Evolutionary conservation across 2,888 invertebrate genomes (phyloP), one percentile per base, ranked within the genome.

Genomic region (Cartodere bifasciata): DNA sequence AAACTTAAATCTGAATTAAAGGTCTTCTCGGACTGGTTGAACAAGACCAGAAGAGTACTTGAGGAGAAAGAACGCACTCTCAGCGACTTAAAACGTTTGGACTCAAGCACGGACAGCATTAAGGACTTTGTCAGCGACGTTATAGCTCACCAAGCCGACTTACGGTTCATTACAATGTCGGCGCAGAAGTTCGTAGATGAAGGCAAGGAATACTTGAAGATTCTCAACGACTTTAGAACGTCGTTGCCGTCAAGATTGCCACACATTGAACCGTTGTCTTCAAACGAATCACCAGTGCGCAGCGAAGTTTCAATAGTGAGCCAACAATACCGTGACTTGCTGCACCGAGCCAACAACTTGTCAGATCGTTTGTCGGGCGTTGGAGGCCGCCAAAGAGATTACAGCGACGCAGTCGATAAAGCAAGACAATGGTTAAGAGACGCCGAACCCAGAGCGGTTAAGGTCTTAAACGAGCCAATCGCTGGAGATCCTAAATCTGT

Each of bases 101-200:
- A 74, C 23, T 68, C 69, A 6, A 80, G 79, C 51, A 71, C 75
- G 14, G 86, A 88, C 42, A 74, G 77, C n/a, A 81, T 84, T 4
- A 71, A 85, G 17, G 88, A 87, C 48, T 87, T 91, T 56, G 83
- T 90, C 16, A 83, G 82, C 39, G 91, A 91, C 59, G 88, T 95
- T 2, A 90, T 94, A 50, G 84, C 90, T 0, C 94, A 94, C 54
- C 92, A 94, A 58, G 95, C 91, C 1, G 95, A 95, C 61, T 64
- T 94, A 16, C 67, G 94, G 34, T 95, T 94, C 60, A 88, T 95
- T 44, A 88, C 90, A 3, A 91, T 94, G 85, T 81, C 91, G 2
- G 90, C 90, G 2, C 91, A 92, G 64, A 92, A 91, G 60, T 94
- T 92, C 56, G 78, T 91, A 13, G 92, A 94, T 49, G 92, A 94